Evolutionary conservation across 2,113 vertebrate species (phyloP), one percentile per base, ranked within the genome.

Genomic region (Tretioscincus oriximinensis): DNA sequence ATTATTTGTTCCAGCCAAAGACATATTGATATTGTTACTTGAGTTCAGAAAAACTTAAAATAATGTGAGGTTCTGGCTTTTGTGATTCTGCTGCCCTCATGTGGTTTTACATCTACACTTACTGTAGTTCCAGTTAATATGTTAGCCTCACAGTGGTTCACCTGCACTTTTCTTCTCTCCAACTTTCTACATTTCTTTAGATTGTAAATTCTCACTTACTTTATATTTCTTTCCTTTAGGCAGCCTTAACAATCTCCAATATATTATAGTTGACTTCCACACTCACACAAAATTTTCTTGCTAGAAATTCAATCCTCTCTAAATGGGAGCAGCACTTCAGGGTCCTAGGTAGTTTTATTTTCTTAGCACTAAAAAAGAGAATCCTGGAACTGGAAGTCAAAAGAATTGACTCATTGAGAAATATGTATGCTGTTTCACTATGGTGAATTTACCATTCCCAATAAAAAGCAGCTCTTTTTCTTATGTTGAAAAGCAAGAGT

Each of bases 1-100:
- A 2, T 41, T 41, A 41, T 41, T 41, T 2, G 5, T 41, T 41
- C 35, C 35, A 41, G 35, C 35, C 35, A 41, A 41, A 58, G 14
- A 58, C 54, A 58, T 58, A 18, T 58, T 58, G 14, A 16, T 5
- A 14, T 58, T 58, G 4, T 10, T 1, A 9, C 35, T 69, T 20
- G 6, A 68, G 67, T 75, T 76, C 28, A 29, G 3, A 22, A 73
- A 31, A 7, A 9, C 73, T 49, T n/a, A 45, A 45, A 74, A 10
- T 21, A 47, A 11, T 79, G 60, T 47, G 61, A 35, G 28, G 64
- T 64, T 18, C 78, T 61, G 45, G 41, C 29, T 82, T 74, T 85
- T 82, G 84, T n/a, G 65, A 80, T 80, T 87, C 76, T 49, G 88
- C 87, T 76, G 45, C 90, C 90, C 89, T 81, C 91, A 60, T 85